Evolutionary conservation across 2,888 invertebrate genomes (phyloP).

Genomic region (Apotomis turbidana): DNA sequence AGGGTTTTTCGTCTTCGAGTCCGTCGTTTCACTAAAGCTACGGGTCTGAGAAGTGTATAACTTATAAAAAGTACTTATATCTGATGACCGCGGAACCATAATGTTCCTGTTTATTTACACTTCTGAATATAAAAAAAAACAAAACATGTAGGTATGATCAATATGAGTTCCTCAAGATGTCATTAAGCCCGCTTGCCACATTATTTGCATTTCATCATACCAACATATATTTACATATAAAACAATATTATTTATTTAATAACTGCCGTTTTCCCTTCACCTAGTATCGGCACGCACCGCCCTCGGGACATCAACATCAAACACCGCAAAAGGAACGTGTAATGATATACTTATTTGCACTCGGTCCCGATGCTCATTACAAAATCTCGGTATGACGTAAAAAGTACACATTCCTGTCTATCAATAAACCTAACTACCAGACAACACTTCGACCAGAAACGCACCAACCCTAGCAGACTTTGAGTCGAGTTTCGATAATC

Average conservation of each 20-base stretch:
- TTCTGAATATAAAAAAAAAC: no score
- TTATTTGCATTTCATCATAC: neutral
- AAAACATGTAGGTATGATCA: no score
- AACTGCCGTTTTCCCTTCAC: neutral
- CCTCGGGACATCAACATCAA: slow-evolving; percentile 30
- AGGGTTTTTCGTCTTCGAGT: no score
- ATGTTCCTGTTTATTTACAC: no score
- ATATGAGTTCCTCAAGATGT: neutral
- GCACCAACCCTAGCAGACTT: neutral
- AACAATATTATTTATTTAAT: neutral
- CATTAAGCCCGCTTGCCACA: neutral
- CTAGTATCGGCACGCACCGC: slow-evolving; percentile 8
- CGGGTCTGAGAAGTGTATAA: no score
- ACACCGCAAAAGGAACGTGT: slow-evolving; percentile 28
- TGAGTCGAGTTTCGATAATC: neutral
- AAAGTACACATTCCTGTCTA: slow-evolving; percentile 32
- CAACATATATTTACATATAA: neutral
- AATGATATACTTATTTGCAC: slow-evolving; percentile 41
- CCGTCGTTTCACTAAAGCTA: no score
- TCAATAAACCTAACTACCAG: slow-evolving; percentile 2
- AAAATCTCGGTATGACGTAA: slow-evolving; percentile 40
- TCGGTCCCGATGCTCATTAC: slow-evolving; percentile 37
- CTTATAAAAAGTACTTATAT: no score
- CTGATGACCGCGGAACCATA: no score
- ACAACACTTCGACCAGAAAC: neutral